Evolutionary conservation across 2,888 invertebrate species (phyloP).

Genomic region (Hemaris fuciformis): DNA sequence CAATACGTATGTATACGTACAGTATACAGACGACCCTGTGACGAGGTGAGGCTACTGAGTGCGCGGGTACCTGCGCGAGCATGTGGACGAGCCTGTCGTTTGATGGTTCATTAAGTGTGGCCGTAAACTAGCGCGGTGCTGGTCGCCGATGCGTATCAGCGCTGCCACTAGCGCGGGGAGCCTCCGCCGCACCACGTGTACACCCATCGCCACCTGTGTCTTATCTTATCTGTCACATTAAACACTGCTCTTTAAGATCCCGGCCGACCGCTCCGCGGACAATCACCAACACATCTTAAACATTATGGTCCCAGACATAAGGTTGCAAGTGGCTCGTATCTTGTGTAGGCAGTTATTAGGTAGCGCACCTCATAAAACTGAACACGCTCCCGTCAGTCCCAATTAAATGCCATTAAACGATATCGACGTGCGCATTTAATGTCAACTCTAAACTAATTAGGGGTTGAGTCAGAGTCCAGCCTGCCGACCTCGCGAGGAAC

Average conservation of each 20-base stretch:
- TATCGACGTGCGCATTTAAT: constrained; percentile 50
- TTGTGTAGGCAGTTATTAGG: not conserved
- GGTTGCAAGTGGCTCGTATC: not conserved
- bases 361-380: constrained; percentile 42
- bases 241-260: constrained; percentile 38
- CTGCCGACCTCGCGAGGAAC: not conserved
- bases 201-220: constrained; percentile 30
- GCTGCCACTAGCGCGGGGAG: constrained; percentile 1
- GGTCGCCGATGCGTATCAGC: constrained; percentile 21
- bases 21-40: too few species aligned
- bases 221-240: constrained; percentile 61
- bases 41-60: not conserved
- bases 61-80: not conserved
- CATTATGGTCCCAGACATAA: not conserved
- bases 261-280: not conserved
- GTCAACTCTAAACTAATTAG: constrained; percentile 58
- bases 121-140: constrained; percentile 12
- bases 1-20: too few species aligned
- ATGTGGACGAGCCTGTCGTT: constrained; percentile 13
- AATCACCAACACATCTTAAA: not conserved
- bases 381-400: constrained; percentile 33
- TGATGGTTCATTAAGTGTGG: constrained; percentile 19
- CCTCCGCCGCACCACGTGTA: constrained; percentile 21
- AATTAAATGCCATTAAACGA: constrained; percentile 42
- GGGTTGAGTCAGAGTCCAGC: constrained; percentile 7